A percentile compares a stretch with the other conserved stretches of the same genome.
Conservation (phyloP, 37 sponge, comb jelly and placozoan species). For the Tethya wilhelma region DNA sequence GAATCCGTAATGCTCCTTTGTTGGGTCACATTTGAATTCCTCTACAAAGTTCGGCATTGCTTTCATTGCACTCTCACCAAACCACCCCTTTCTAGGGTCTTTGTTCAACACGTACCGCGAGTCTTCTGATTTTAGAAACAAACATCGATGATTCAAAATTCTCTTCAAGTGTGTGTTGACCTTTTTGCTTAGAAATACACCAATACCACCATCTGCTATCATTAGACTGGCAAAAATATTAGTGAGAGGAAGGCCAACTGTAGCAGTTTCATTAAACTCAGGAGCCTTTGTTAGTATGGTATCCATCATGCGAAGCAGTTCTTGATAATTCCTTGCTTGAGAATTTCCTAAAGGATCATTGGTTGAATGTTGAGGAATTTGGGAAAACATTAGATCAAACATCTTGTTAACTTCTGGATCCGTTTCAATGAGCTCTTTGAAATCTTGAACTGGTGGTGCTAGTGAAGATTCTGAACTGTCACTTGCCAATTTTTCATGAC, state of each 20-base stretch:
- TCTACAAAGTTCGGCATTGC: slow-evolving; percentile 13
- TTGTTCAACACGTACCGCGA: slow-evolving; percentile 51
- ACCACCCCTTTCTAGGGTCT: slow-evolving; percentile 20
- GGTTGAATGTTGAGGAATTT: slow-evolving; percentile 1
- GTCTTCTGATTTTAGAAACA: slow-evolving; percentile 20
- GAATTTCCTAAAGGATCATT: slow-evolving; percentile 18
- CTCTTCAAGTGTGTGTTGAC: slow-evolving; percentile 48
- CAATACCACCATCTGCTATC: slow-evolving; percentile 40
- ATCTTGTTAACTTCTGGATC: slow-evolving; percentile 23
- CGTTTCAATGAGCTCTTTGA: slow-evolving; percentile 20
- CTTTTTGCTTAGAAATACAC: slow-evolving; percentile 33
- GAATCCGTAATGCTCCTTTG: slow-evolving; percentile 36
- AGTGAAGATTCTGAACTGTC: too few species aligned
- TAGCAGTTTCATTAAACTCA: slow-evolving; percentile 2
- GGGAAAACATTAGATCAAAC: slow-evolving; percentile 24
- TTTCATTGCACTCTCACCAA: slow-evolving; percentile 21
- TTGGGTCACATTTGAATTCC: slow-evolving; percentile 30
- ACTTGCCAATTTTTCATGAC: too few species aligned
- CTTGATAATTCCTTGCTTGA: slow-evolving; percentile 33
- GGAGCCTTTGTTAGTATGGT: slow-evolving; percentile 45
- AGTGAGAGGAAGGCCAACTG: slow-evolving; percentile 59
- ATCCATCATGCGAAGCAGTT: slow-evolving; percentile 35
- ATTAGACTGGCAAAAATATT: slow-evolving; percentile 44
- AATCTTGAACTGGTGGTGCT: slow-evolving; percentile 3
- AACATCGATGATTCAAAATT: slow-evolving; percentile 28